Conservation (phyloP, 1,140 invertebrate species). For the Halesus radiatus region DNA sequence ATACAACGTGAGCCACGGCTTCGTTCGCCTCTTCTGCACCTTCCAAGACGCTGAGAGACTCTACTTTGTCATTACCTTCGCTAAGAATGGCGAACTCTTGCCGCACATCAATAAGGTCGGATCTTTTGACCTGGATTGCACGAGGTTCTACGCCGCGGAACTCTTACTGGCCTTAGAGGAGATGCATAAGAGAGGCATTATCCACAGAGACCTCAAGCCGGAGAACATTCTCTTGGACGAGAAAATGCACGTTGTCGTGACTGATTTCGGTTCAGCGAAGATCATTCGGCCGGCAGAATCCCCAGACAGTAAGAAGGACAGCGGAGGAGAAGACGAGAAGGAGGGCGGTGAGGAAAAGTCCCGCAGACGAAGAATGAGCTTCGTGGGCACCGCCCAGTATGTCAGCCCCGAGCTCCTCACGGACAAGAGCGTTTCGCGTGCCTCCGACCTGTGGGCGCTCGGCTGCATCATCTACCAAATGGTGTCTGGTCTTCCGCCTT, state of each 20-base stretch:
- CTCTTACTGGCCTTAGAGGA: conserved; percentile 93
- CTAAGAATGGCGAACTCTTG: conserved; percentile 94
- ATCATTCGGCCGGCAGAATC: conserved; percentile 74
- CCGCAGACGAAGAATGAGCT: conserved; percentile 82
- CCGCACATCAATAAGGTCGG: conserved; percentile 93
- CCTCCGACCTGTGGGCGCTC: conserved; percentile 97
- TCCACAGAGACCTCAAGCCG: conserved; percentile 94
- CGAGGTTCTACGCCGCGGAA: conserved; percentile 95
- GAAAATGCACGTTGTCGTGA: conserved; percentile 96
- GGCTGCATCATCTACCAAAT: conserved; percentile 99
- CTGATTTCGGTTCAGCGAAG: conserved; percentile 98
- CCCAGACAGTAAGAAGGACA: conserved; percentile 55
- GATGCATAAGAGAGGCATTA: conserved; percentile 90
- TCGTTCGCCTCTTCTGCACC: conserved; percentile 95
- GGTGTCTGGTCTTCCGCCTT: conserved; percentile 93
- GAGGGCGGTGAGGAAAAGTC: conserved; percentile 61
- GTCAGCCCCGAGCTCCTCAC: conserved; percentile 96
- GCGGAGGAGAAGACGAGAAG: conserved; percentile 57
- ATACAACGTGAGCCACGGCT: conserved; percentile 80
- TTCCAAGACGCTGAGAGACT: conserved; percentile 95
- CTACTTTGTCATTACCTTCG: conserved; percentile 97
- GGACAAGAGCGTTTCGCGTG: conserved; percentile 82
- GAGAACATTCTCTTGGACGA: conserved; percentile 93
- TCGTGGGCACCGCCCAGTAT: conserved; percentile 99
- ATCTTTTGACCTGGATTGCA: conserved; percentile 90